Evolutionary conservation across 2,797 vertebrate species (phyloP).

Genomic region (Spinus pinus): DNA sequence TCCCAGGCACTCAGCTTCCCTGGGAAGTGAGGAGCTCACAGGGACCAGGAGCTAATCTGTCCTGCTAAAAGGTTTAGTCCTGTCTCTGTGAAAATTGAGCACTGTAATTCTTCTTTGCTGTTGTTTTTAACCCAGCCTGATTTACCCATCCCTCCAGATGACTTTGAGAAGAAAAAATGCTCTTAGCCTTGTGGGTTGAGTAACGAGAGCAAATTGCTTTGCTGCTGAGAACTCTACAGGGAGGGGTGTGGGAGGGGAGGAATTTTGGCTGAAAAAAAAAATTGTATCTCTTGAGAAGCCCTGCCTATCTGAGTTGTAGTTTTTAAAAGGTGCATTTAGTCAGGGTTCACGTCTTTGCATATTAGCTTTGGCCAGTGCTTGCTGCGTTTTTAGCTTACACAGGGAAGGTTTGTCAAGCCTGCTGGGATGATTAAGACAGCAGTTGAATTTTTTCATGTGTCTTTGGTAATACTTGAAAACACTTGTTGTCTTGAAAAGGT

Average conservation of each 20-base stretch:
- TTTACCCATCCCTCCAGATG: neutral
- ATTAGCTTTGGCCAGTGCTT: neutral
- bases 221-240: neutral
- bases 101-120: neutral
- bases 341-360: neutral
- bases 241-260: constrained; percentile 17
- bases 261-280: constrained; percentile 1
- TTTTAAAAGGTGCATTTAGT: neutral
- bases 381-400: neutral
- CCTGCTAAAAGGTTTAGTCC: neutral
- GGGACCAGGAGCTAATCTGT: neutral
- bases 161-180: neutral
- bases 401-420: neutral
- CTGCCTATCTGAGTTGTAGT: neutral
- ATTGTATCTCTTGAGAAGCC: neutral
- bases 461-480: neutral
- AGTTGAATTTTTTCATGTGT: neutral
- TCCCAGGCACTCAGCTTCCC: neutral
- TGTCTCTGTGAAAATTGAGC: neutral
- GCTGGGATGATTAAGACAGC: neutral
- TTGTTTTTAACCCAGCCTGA: neutral
- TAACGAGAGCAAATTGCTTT: neutral
- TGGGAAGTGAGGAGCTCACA: neutral
- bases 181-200: neutral
- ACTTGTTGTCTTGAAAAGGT: neutral